Base-by-base conservation (phyloP, 2,113 vertebrate genomes). In the Apus apus region DNA sequence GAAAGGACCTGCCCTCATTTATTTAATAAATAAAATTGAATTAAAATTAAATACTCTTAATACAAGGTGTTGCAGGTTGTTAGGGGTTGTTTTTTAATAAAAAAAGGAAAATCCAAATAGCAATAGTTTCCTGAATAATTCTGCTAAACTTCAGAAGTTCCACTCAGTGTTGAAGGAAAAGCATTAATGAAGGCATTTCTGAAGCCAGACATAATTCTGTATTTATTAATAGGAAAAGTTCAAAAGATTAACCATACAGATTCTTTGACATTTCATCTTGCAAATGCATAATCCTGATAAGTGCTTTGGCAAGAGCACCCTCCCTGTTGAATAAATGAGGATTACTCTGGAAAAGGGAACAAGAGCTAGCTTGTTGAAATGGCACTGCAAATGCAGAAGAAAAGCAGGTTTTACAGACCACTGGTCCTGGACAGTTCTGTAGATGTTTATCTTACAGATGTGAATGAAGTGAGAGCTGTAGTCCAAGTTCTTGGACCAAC, bases 331-430 rank as follows among this genome's bases (percentile, higher is more conserved):
- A 34, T 62, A 56, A 16, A 7, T 6, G 71, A 15, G 65, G 32
- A 67, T 53, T 85, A 21, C 43, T 80, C 38, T 86, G 65, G 61
- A 88, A 94, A 40, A 71, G 16, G 26, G 22, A 94, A 60, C 67
- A 90, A 86, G 82, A 95, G 8, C 38, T 65, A n/a, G 53, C 89
- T 66, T 88, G 85, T 64, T 93, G 82, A 74, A 95, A 77, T 38
- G 34, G 64, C 67, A 38, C 60, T 70, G 72, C 46, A 74, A 90
- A 90, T 60, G 67, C 62, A 83, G 92, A 61, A 88, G 91, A 80
- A 91, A 88, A 90, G 82, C 75, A 96, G 56, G 64, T 85, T 96
- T 94, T 86, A 80, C 75, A 1, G 5, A 94, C 17, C 34, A 23
- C 38, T 45, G 26, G 9, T 77, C 88, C 48, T 90, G 88, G 67